Percentiles rank a stretch among this genome's conserved stretches.
These are phyloP conservation scores for Ectemnius lituratus DNA, from an alignment of 2,888 invertebrate species.

Conservation along the genomic window DNA sequence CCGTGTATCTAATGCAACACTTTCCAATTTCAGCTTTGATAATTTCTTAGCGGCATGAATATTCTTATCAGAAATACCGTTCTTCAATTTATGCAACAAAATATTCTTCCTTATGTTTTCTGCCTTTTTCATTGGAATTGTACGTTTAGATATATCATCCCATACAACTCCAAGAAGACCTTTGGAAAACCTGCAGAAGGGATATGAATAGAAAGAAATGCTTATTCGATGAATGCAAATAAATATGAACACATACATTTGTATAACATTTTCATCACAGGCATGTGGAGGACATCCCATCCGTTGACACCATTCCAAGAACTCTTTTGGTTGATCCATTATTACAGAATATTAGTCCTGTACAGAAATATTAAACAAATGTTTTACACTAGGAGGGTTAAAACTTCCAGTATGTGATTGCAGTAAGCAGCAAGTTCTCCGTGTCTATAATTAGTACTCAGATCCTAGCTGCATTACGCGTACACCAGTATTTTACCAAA, in stretches of 20 bases:
- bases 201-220: neutral
- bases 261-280: slow-evolving; percentile 52
- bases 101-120: slow-evolving; percentile 64
- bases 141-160: slow-evolving; percentile 63
- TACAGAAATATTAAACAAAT: slow-evolving; percentile 2
- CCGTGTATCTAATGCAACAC: slow-evolving; percentile 46
- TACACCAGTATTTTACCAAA: too few species aligned
- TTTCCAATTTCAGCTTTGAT: slow-evolving; percentile 53
- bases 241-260: slow-evolving; percentile 54
- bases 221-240: slow-evolving; percentile 1
- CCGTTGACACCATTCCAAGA: slow-evolving; percentile 53
- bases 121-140: slow-evolving; percentile 56
- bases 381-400: neutral
- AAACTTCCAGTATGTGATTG: neutral
- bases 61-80: slow-evolving; percentile 45
- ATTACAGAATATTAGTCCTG: slow-evolving; percentile 1
- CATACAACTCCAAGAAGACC: slow-evolving; percentile 66
- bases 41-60: slow-evolving; percentile 57
- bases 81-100: slow-evolving; percentile 62
- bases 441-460: too few species aligned
- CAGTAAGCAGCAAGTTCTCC: neutral
- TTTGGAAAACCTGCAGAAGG: slow-evolving; percentile 59
- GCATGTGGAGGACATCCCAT: slow-evolving; percentile 60
- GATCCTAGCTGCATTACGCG: too few species aligned
- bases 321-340: slow-evolving; percentile 42